These are phyloP conservation scores for Ichneumon xanthorius DNA, from an alignment of 2,888 invertebrate genomes.

Conservation along the genomic window DNA sequence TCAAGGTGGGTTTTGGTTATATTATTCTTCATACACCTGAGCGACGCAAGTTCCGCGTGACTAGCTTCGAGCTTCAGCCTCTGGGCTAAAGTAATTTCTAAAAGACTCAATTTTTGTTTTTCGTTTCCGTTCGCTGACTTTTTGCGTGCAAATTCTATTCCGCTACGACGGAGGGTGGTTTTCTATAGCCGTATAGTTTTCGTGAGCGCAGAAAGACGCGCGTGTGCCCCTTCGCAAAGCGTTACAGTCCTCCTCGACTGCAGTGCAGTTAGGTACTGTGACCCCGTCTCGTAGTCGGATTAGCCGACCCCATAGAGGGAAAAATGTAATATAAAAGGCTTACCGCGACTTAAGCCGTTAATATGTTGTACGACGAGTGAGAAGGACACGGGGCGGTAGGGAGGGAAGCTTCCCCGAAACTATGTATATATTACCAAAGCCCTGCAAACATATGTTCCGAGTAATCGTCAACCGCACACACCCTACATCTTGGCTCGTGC, in stretches of 20 bases:
- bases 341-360: slow-evolving; percentile 84
- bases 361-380: slow-evolving; percentile 82
- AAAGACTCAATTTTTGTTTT: background rate
- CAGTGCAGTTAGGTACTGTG: slow-evolving; percentile 59
- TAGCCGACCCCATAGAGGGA: slow-evolving; percentile 84
- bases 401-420: slow-evolving; percentile 72
- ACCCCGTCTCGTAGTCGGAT: slow-evolving; percentile 80
- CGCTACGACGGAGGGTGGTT: background rate
- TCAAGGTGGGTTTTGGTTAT: background rate
- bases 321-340: slow-evolving; percentile 85
- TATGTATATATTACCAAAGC: slow-evolving; percentile 82
- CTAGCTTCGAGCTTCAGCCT: slow-evolving; percentile 1
- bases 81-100: background rate
- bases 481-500: slow-evolving; percentile 19
- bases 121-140: background rate
- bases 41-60: background rate
- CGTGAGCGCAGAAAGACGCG: slow-evolving; percentile 7
- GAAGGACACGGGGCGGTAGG: slow-evolving; percentile 23
- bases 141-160: background rate
- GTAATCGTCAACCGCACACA: slow-evolving; percentile 74
- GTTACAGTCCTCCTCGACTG: slow-evolving; percentile 40
- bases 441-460: slow-evolving; percentile 81
- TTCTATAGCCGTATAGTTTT: slow-evolving; percentile 5
- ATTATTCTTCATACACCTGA: background rate
- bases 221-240: slow-evolving; percentile 47